Evolutionary conservation across 2,113 vertebrate species (phyloP).

Genomic region (Grus americana): DNA sequence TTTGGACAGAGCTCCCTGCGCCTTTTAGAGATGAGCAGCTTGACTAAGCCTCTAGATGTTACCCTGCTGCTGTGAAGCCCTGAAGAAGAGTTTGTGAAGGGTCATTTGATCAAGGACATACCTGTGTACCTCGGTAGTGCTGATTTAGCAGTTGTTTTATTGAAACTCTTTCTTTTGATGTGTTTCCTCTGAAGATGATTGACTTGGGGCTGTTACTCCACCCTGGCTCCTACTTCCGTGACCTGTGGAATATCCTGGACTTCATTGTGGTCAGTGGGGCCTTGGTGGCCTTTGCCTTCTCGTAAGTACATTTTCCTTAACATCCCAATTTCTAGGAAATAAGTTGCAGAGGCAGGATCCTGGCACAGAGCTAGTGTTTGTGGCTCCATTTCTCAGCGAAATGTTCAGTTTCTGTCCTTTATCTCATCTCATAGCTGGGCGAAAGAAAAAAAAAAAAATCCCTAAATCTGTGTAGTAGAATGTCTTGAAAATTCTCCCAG

Average conservation of each 20-base stretch:
- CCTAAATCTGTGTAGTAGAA: background rate
- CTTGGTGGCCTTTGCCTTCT: slow-evolving; percentile 96
- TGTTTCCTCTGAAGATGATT: slow-evolving; percentile 75
- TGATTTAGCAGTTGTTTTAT: background rate
- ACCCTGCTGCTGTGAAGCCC: background rate
- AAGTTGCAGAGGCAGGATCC: background rate
- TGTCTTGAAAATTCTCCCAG: background rate
- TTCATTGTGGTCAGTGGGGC: slow-evolving; percentile 99
- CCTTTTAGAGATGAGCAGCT: background rate
- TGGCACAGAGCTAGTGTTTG: background rate
- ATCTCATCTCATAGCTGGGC: accelerated
- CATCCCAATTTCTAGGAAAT: background rate
- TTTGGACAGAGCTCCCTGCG: background rate
- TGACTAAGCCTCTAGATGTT: background rate
- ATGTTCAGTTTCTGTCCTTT: background rate
- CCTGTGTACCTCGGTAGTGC: background rate
- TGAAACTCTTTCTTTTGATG: background rate
- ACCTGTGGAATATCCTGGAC: slow-evolving; percentile 95
- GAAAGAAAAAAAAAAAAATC: too few relatives aligned
- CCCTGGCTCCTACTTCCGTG: slow-evolving; percentile 83
- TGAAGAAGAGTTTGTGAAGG: background rate
- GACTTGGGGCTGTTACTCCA: slow-evolving; percentile 81
- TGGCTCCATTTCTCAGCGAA: background rate
- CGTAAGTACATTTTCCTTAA: slow-evolving; percentile 83
- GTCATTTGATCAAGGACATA: background rate